These are phyloP conservation scores for Cerastis rubricosa DNA, from an alignment of 2,888 invertebrate genomes.

Conservation along the genomic window DNA sequence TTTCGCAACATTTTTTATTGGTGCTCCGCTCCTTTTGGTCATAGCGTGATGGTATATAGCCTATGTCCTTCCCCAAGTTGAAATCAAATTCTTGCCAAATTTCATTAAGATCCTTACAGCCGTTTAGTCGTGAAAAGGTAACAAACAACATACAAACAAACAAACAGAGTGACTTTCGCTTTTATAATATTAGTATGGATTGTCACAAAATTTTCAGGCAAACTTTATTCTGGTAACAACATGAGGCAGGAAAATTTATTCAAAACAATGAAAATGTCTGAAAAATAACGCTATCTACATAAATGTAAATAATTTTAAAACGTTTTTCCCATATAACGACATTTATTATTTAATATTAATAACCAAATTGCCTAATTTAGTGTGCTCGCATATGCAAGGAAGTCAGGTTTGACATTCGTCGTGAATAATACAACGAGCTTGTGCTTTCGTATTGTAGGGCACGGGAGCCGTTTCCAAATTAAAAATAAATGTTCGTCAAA, in stretches of 20 bases:
- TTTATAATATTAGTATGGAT: too few species aligned
- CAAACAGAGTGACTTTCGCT: too few species aligned
- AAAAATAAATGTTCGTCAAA: conserved; percentile 84
- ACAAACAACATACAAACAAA: too few species aligned
- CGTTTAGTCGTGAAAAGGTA: too few species aligned
- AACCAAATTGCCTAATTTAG: conserved; percentile 30
- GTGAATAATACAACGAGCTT: conserved; percentile 50
- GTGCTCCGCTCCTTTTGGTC: too few species aligned
- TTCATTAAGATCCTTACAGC: too few species aligned
- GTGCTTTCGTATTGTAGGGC: conserved; percentile 37
- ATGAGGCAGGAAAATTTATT: too few species aligned
- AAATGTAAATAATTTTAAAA: not conserved
- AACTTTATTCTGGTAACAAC: not conserved
- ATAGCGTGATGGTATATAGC: too few species aligned
- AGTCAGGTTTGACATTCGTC: conserved; percentile 29
- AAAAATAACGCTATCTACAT: not conserved
- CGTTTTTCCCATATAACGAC: not conserved
- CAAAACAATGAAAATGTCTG: too few species aligned
- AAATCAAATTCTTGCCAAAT: too few species aligned
- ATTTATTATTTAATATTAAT: conserved; percentile 27
- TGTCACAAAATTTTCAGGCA: not conserved
- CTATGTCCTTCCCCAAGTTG: too few species aligned
- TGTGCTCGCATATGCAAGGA: conserved; percentile 29
- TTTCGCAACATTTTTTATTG: too few species aligned
- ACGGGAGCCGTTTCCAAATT: conserved; percentile 73